Percentiles rank a stretch among this genome's conserved stretches.
Conservation (phyloP, 2,888 invertebrate genomes). For the Noctua janthina region DNA sequence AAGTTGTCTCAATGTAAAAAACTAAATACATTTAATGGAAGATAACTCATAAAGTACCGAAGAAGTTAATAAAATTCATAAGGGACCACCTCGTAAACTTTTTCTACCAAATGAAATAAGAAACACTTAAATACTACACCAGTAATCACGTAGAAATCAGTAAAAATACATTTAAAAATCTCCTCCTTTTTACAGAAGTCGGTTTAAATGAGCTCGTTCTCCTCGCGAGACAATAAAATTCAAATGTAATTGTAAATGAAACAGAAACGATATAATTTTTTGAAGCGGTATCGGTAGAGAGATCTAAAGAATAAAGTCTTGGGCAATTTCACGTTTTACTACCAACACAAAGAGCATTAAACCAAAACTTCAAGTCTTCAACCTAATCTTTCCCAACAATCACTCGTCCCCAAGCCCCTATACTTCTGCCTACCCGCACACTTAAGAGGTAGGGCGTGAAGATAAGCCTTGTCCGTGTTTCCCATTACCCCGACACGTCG, state of each 20-base stretch:
- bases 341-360: background rate
- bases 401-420: constrained; percentile 8
- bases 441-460: constrained; percentile 35
- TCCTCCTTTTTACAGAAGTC: too few species aligned
- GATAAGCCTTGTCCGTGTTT: constrained; percentile 56
- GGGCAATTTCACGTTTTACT: background rate
- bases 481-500: constrained; percentile 57
- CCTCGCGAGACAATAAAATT: too few species aligned
- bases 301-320: background rate
- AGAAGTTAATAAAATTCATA: too few species aligned
- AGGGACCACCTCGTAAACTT: rapidly evolving
- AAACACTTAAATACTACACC: too few species aligned
- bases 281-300: background rate
- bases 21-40: too few species aligned
- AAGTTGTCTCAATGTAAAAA: background rate
- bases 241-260: too few species aligned
- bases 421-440: constrained; percentile 26
- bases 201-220: too few species aligned
- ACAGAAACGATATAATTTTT: background rate
- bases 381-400: constrained; percentile 30
- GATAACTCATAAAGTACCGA: too few species aligned
- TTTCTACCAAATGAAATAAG: too few species aligned
- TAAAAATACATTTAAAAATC: too few species aligned
- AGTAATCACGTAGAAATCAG: too few species aligned
- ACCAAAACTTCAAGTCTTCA: constrained; percentile 11